Evolutionary conservation across 1,140 invertebrate genomes (phyloP), one percentile per base, ranked within the genome.

Genomic region (Procambarus virginalis): DNA sequence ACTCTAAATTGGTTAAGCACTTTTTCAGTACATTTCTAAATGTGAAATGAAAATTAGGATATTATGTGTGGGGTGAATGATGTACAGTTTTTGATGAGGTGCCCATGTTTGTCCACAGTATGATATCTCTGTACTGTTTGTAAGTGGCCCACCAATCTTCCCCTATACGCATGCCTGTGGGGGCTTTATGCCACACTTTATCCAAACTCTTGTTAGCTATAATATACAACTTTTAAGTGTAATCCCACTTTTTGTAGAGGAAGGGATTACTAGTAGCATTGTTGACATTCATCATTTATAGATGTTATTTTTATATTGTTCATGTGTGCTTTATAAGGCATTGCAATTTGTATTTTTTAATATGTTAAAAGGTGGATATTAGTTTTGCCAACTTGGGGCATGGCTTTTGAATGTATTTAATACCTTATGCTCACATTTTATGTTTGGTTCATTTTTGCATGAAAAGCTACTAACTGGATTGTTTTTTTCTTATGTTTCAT

Each of bases 101-200:
- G 17, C 75, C 75, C 49, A 77, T 78, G 76, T 77, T 77, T 58
- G 73, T 82, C 87, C 79, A 89, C 87, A 89, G 87, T 89, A 68
- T 89, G 87, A 89, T 89, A 75, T 89, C 79, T 89, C 80, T 83
- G 79, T 83, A 58, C 87, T 89, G 55, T 83, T 89, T 84, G 87
- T 89, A 89, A 89, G 87, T 89, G 79, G 80, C 84, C 70, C 79
- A 80, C n/a, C 20, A 73, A 48, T 87, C 55, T 73, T 70, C 77
- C 60, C 79, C 68, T 82, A 80, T 82, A 68, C 60, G 80, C 86
- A 88, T 75, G 55, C 79, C 68, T 73, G 68, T 73, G 68, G 68
- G 68, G 68, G 68, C 68, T 73, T 73, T 73, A 73, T 73, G 68
- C 68, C 68, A 73, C 68, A 73, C n/a, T 73, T 73, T 73, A 73